phyloP scores from a whole-genome alignment of 1,140 invertebrate species.

The Teleogryllus occipitalis region DNA sequence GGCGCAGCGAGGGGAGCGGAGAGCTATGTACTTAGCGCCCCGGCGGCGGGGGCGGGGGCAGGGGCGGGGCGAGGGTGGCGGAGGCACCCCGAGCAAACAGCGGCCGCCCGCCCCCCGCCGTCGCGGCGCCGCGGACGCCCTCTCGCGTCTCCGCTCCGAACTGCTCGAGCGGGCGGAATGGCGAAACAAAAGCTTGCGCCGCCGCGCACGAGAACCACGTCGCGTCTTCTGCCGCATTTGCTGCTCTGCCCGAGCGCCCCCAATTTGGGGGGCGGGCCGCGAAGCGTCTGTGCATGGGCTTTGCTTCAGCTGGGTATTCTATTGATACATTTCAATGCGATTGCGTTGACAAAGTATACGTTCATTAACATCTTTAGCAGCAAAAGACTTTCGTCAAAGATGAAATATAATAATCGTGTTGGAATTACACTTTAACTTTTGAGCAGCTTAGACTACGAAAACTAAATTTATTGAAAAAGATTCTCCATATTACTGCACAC shows the following conservation, averaged over 20 bases:
- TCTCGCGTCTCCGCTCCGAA: neutral
- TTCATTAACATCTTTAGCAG: no score
- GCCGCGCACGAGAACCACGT: neutral
- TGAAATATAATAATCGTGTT: no score
- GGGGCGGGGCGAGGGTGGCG: no score
- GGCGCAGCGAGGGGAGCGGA: neutral
- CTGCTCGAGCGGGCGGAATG: neutral
- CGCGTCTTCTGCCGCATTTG: neutral
- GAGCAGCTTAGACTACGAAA: no score
- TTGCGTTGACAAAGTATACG: no score
- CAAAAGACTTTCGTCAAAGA: no score
- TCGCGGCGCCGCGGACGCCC: no score
- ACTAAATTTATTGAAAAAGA: no score
- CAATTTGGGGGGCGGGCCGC: neutral
- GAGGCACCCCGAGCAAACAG: neutral
- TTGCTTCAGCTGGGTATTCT: neutral
- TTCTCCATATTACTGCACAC: no score
- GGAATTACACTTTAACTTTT: no score
- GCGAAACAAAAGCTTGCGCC: neutral
- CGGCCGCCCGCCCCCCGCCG: no score
- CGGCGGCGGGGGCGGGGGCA: no score
- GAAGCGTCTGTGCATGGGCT: neutral
- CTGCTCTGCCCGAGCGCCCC: neutral
- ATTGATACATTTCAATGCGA: neutral
- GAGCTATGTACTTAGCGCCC: conserved; percentile 3